Evolutionary conservation across 64 coral and sea anemone species (phyloP).

Genomic region (Montipora efflorescens): DNA sequence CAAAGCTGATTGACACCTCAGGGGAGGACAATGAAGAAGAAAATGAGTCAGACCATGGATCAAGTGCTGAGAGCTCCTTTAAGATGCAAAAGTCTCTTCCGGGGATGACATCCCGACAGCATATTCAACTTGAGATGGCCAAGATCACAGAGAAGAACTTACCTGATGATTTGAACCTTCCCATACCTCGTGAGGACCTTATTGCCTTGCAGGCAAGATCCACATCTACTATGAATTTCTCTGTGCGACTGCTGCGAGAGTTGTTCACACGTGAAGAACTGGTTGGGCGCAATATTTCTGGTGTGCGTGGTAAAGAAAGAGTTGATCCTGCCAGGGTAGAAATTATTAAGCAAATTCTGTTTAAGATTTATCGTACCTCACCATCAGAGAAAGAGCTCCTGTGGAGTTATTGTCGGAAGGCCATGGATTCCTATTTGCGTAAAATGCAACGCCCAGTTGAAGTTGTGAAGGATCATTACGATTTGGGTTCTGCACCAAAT

Average conservation of each 20-base stretch:
- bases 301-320: constrained; percentile 39
- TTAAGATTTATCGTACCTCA: constrained; percentile 46
- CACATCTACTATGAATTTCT: constrained; percentile 46
- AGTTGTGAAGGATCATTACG: neutral
- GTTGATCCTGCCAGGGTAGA: constrained; percentile 53
- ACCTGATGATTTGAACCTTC: constrained; percentile 18
- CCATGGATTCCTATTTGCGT: constrained; percentile 52
- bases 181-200: constrained; percentile 51
- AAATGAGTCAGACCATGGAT: neutral
- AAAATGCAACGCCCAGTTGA: constrained; percentile 4
- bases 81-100: neutral
- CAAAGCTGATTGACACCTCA: neutral
- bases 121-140: constrained; percentile 18
- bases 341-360: constrained; percentile 57
- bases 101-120: neutral
- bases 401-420: constrained; percentile 60
- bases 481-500: neutral
- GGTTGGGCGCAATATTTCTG: constrained; percentile 52
- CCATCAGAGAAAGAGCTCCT: constrained; percentile 27
- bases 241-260: constrained; percentile 36
- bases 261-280: constrained; percentile 52
- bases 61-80: neutral
- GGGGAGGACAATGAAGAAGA: neutral
- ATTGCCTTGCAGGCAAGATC: constrained; percentile 27
- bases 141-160: constrained; percentile 32